phyloP scores from a whole-genome alignment of 1,140 invertebrate genomes.

The Papilio dardanus region DNA sequence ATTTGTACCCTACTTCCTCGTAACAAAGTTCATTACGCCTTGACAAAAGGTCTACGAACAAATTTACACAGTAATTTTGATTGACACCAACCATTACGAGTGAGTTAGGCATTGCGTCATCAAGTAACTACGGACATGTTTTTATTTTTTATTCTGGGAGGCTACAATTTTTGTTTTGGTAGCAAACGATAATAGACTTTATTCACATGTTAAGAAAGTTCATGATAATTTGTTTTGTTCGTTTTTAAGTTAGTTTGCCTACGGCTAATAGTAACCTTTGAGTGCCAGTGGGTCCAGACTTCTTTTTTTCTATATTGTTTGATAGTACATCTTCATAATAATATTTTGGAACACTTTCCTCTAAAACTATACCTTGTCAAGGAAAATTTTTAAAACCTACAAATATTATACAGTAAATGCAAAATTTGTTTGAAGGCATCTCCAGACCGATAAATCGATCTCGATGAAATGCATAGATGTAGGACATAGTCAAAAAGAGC shows the following conservation, averaged over 20 bases:
- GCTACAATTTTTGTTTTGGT: constrained; percentile 47
- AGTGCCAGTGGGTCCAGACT: constrained; percentile 20
- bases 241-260: constrained; percentile 41
- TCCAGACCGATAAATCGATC: too few relatives aligned
- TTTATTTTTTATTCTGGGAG: constrained; percentile 57
- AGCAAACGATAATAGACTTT: constrained; percentile 48
- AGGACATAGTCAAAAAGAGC: too few relatives aligned
- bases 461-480: too few relatives aligned
- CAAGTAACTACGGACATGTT: constrained; percentile 64
- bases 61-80: constrained; percentile 81
- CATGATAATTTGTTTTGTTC: constrained; percentile 10
- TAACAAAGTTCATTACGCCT: constrained; percentile 56
- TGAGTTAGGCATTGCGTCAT: constrained; percentile 77
- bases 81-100: constrained; percentile 80
- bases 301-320: constrained; percentile 41
- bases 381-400: too few relatives aligned
- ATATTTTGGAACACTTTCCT: neutral
- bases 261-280: constrained; percentile 44
- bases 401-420: too few relatives aligned
- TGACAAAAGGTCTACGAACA: constrained; percentile 56
- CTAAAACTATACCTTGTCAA: too few relatives aligned
- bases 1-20: constrained; percentile 42
- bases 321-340: neutral
- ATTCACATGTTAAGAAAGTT: constrained; percentile 37
- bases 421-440: too few relatives aligned